Evolutionary conservation across 2,888 invertebrate genomes (phyloP).

Genomic region (Mylabris sibirica): DNA sequence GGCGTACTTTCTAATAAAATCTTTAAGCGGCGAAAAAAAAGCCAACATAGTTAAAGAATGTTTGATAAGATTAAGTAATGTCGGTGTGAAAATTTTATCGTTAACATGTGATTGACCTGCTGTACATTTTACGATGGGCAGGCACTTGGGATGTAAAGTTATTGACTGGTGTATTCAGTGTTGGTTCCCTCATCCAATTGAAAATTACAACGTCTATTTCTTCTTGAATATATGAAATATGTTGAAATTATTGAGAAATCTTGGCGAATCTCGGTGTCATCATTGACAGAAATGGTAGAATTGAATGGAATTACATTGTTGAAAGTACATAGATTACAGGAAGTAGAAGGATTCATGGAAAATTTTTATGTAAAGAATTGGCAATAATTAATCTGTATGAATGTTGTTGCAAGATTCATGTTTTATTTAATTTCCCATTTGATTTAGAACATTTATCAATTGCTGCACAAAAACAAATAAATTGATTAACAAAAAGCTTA

Average conservation of each 20-base stretch:
- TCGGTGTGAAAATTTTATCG: conserved; percentile 19
- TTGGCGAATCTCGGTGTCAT: not conserved
- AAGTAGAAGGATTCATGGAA: not conserved
- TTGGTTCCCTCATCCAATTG: conserved; percentile 18
- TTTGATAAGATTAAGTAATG: conserved; percentile 16
- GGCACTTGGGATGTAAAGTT: conserved; percentile 14
- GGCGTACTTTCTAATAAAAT: conserved; percentile 30
- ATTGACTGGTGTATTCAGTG: conserved; percentile 13
- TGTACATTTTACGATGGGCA: conserved; percentile 11
- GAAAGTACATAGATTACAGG: conserved; percentile 13
- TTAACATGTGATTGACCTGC: conserved; percentile 32
- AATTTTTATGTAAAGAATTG: not conserved
- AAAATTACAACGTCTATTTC: conserved; percentile 15
- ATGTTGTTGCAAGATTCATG: not conserved
- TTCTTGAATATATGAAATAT: conserved; percentile 23
- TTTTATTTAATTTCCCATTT: not conserved
- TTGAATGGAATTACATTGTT: not conserved
- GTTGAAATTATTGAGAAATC: conserved; percentile 23
- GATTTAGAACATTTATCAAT: not conserved
- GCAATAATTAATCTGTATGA: not conserved
- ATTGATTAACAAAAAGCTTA: not conserved
- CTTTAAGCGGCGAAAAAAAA: too few species aligned
- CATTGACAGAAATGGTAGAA: not conserved
- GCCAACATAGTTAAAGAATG: conserved; percentile 29
- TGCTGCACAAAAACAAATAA: not conserved